Percentiles rank a stretch among this genome's conserved stretches.
Conservation (phyloP, 2,113 vertebrate genomes). For the Embiotoca jacksoni region DNA sequence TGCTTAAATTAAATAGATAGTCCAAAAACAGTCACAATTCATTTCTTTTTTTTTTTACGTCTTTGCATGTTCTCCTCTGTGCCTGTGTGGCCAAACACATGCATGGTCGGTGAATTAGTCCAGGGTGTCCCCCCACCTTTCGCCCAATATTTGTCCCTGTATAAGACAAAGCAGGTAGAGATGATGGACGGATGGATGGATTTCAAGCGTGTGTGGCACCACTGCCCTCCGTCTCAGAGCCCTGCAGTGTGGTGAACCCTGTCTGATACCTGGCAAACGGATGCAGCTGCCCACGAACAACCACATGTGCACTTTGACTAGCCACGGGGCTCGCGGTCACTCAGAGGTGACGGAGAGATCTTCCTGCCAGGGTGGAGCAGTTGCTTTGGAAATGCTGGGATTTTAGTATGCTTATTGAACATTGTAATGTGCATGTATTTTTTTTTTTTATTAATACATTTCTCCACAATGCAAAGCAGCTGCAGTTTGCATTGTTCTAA, state of each 20-base stretch:
- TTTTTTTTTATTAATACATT: no score
- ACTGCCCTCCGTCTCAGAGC: neutral
- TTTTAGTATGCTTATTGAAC: no score
- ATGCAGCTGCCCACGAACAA: slow-evolving; percentile 28
- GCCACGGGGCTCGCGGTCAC: neutral
- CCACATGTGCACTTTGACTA: neutral
- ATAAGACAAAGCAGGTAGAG: no score
- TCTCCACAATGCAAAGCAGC: no score
- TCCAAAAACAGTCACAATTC: neutral
- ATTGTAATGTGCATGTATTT: no score
- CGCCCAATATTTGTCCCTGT: no score
- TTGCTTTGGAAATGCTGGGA: neutral
- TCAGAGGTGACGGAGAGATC: neutral
- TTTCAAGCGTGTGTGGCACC: neutral
- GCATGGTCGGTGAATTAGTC: no score
- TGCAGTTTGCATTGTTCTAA: no score
- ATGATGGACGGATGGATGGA: neutral
- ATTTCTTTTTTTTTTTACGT: no score
- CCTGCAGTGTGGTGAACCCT: slow-evolving; percentile 24
- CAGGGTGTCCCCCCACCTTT: no score
- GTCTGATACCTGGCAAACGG: slow-evolving; percentile 21
- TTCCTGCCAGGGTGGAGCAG: neutral
- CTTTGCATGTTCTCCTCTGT: no score
- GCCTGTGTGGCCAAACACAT: no score
- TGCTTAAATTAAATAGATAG: neutral